These are phyloP conservation scores for Hydraecia micacea DNA, from an alignment of 2,888 invertebrate species.

Conservation along the genomic window DNA sequence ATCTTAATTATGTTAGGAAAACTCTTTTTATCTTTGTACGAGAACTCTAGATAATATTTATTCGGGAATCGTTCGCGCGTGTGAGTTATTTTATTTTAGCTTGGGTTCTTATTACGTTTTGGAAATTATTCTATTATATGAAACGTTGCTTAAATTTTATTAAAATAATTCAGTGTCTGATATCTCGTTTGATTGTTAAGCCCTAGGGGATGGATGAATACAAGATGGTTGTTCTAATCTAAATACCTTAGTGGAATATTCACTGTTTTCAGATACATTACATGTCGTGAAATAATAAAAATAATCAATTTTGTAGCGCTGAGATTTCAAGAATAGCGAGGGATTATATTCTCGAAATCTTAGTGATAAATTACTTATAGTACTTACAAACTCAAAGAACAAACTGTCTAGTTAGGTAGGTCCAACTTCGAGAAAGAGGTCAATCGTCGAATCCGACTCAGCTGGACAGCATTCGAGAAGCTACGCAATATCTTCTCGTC, in stretches of 20 bases:
- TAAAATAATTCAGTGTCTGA: conserved; percentile 9
- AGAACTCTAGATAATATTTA: conserved; percentile 46
- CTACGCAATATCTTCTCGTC: too few relatives aligned
- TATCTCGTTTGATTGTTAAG: not conserved
- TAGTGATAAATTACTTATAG: too few relatives aligned
- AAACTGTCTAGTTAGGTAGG: too few relatives aligned
- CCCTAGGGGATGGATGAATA: not conserved
- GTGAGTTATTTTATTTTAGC: conserved; percentile 30
- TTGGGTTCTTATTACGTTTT: conserved; percentile 10
- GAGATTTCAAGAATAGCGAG: too few relatives aligned
- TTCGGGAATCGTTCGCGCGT: conserved; percentile 37
- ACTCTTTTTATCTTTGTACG: conserved; percentile 48
- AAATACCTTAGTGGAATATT: not conserved
- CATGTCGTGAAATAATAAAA: too few relatives aligned
- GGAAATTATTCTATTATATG: not conserved
- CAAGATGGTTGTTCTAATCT: not conserved
- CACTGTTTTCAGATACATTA: too few relatives aligned
- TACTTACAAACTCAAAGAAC: too few relatives aligned
- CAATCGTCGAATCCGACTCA: too few relatives aligned
- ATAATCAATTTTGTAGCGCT: too few relatives aligned
- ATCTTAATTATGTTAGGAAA: conserved; percentile 54
- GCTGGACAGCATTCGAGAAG: too few relatives aligned
- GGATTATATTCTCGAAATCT: not conserved
- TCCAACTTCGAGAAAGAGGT: too few relatives aligned
- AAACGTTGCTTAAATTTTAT: not conserved